Percentiles rank a stretch among this genome's conserved stretches.
phyloP scores from a whole-genome alignment of 2,113 vertebrate genomes.

The Otocyon megalotis region DNA sequence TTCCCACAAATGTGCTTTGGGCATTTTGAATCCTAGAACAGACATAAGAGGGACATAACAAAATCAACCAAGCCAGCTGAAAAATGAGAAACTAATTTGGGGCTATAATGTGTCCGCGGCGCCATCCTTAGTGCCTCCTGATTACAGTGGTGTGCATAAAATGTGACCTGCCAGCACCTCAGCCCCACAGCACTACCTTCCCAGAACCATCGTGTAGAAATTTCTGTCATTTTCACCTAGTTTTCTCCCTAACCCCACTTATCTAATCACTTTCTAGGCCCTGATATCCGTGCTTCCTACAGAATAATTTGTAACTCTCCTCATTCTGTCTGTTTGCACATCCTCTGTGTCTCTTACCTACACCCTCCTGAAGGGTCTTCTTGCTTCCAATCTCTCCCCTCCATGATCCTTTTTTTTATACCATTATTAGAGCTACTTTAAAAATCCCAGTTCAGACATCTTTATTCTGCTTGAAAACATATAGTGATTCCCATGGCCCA shows the following conservation, averaged over 20 bases:
- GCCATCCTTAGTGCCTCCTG: neutral
- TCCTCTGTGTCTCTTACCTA: neutral
- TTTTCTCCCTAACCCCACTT: neutral
- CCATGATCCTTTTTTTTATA: neutral
- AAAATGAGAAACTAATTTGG: neutral
- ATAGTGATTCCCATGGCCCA: neutral
- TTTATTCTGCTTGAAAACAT: neutral
- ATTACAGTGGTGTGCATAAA: neutral
- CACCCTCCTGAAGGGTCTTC: neutral
- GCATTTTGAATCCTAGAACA: slow-evolving; percentile 9
- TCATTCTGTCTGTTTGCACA: neutral
- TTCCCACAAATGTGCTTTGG: neutral
- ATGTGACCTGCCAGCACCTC: neutral
- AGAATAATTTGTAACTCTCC: neutral
- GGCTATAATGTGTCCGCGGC: neutral
- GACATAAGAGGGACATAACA: neutral
- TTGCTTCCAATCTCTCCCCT: neutral
- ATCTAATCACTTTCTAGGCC: neutral
- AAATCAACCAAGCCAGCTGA: neutral
- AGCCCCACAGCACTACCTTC: neutral
- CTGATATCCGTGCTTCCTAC: neutral
- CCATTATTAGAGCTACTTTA: neutral
- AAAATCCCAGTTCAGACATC: slow-evolving; percentile 13
- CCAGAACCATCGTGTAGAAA: neutral
- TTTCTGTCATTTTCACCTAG: neutral